These are phyloP conservation scores for Adineta ricciae DNA, from an alignment of 2,888 invertebrate species.

Conservation along the genomic window DNA sequence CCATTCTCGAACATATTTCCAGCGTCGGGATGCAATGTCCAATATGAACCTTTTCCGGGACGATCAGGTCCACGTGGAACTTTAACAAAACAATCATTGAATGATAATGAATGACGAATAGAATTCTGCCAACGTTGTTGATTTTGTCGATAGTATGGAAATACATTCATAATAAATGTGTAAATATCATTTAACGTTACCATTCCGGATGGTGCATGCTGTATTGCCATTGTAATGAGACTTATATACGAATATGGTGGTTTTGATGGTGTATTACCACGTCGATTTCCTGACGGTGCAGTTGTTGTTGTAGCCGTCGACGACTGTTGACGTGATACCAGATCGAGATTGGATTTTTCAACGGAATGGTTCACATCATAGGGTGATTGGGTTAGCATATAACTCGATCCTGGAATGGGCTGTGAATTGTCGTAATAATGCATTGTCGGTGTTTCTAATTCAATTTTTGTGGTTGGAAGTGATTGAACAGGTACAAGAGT, in stretches of 20 bases:
- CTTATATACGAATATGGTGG: slow-evolving; percentile 66
- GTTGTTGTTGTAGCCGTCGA: background rate
- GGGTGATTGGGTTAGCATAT: slow-evolving; percentile 3
- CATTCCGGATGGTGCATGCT: slow-evolving; percentile 92
- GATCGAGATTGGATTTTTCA: background rate
- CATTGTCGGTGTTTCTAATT: background rate
- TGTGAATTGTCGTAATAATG: background rate
- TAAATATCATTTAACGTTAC: slow-evolving; percentile 94
- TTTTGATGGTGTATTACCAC: slow-evolving; percentile 28
- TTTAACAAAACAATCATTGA: slow-evolving; percentile 98
- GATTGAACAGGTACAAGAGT: slow-evolving; percentile 12
- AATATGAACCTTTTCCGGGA: slow-evolving; percentile 73
- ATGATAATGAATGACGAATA: too few species aligned
- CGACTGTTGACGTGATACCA: too few species aligned
- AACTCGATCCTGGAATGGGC: background rate
- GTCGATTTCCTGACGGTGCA: slow-evolving; percentile 6
- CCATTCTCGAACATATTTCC: too few species aligned
- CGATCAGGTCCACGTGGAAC: slow-evolving; percentile 77
- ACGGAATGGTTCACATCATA: background rate
- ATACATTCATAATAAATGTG: slow-evolving; percentile 97
- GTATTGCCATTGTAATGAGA: slow-evolving; percentile 97
- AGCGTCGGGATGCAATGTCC: slow-evolving; percentile 83
- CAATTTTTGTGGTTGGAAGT: background rate
- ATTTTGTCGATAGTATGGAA: slow-evolving; percentile 95
- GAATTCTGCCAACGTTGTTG: too few species aligned